Base-by-base conservation (phyloP, 2,888 invertebrate genomes). In the Synergus umbraculus region DNA sequence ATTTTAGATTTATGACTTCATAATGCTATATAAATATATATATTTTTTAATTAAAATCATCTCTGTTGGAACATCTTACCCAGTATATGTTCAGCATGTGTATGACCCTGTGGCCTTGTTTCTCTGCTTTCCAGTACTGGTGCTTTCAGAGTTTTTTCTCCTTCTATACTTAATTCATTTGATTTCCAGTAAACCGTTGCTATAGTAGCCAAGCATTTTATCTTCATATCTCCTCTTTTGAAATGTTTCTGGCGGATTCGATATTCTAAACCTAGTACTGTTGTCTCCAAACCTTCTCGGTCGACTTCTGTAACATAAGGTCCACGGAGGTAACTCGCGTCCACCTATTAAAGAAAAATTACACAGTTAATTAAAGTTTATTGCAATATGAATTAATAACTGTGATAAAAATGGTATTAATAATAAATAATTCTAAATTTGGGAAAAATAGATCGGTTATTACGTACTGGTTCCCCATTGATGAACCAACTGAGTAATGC, bases 141-240 rank as follows among this genome's bases (percentile, higher is more conserved):
- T 77, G 96, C 89, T 95, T 95, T 88, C 84, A 90, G 90, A 43
- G 79, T 41, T 94, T 87, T 81, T 86, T 95, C 96, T 54, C 96
- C 96, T 92, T 96, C 96, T 76, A 97, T 96, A 89, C 97, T 97
- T 91, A 97, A 96, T 92, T 97, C 97, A 92, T 97, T 97, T 91
- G 96, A 97, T 87, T 96, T 94, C 95, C 96, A 96, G 93, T 97
- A 97, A 66, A 97, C 95, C 58, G 96, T 96, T 79, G 96, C 96
- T 92, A 97, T 97, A 87, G 96, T 97, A 81, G 97, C 97, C 91
- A 97, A 94, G 93, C 97, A 97, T 94, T 97, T 97, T 89, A 97
- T 94, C 93, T 97, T 97, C 93, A 97, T 94, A 93, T 97, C 97
- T 90, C 97, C 97, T 88, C 95, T 94, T 91, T 95, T 95, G 93